phyloP scores from a whole-genome alignment of 2,888 invertebrate genomes.

The Drosophila vallismaia region DNA sequence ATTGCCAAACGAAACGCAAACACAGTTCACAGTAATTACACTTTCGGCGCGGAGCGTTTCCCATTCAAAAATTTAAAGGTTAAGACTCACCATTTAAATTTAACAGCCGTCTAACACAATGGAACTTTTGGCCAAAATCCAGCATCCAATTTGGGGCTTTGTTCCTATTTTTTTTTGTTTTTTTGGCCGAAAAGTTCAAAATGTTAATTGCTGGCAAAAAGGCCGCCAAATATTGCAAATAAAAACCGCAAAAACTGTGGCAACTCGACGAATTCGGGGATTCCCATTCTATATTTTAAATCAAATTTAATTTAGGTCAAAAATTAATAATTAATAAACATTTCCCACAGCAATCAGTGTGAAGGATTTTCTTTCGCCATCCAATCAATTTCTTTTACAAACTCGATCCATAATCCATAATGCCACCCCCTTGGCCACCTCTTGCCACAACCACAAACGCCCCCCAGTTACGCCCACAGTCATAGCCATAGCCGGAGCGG shows the following conservation, averaged over 20 bases:
- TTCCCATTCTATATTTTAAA: conserved; percentile 1
- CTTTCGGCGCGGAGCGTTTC: conserved; percentile 24
- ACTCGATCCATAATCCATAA: not conserved
- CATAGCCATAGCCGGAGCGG: no score
- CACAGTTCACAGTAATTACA: conserved; percentile 30
- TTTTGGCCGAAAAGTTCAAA: conserved; percentile 63
- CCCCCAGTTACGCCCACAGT: conserved; percentile 25
- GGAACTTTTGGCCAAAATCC: conserved; percentile 23
- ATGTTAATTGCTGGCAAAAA: conserved; percentile 51
- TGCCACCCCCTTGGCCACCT: conserved; percentile 1
- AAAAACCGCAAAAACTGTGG: conserved; percentile 5
- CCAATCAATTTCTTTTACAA: conserved; percentile 5
- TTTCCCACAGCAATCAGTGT: conserved; percentile 8
- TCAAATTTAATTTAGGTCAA: conserved; percentile 1
- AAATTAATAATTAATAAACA: no score
- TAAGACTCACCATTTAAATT: conserved; percentile 71
- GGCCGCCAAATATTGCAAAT: conserved; percentile 29
- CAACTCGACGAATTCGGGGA: not conserved
- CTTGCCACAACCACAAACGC: conserved; percentile 19
- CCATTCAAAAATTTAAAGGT: conserved; percentile 67
- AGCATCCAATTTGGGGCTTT: conserved; percentile 52
- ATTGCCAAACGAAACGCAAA: conserved; percentile 11
- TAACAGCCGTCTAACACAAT: conserved; percentile 59
- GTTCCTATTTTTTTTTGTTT: conserved; percentile 62
- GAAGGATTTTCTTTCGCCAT: not conserved